Evolutionary conservation across 1,140 invertebrate genomes (phyloP), one percentile per base, ranked within the genome.

Genomic region (Pygmarrhopalites habei): DNA sequence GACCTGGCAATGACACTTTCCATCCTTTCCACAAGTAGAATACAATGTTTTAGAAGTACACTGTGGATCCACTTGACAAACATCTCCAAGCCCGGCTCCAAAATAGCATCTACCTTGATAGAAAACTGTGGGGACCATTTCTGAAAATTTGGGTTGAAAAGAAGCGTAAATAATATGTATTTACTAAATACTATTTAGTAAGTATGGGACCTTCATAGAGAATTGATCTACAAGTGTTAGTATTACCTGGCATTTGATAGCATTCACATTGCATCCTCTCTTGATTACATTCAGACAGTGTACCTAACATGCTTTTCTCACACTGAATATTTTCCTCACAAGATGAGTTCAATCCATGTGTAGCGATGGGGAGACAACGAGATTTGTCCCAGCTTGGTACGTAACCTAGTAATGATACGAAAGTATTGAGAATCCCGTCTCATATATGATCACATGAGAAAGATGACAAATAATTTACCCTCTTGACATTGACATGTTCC

Each of bases 261-360:
- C 69, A 68, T 58, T 65, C 55, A 51, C 69, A 71, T 15, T 47
- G 52, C 68, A 70, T 67, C 5, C n/a, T 64, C n/a, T 70, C 69
- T 41, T 66, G 66, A 49, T 71, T 71, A 46, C 69, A 71, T 46
- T 71, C 69, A 0, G 69, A 71, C 4, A 71, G 32, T 0, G 69
- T 66, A 12, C 69, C 69, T n/a, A 71, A 19, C 1, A 28, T 15
- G 35, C 66, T 68, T 39, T 68, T 68, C 46, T 71, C 69, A 59
- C 69, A 71, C 39, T 71, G 69, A 19, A 68, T 58, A 41, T 71
- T 71, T 35, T 71, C 69, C 47, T 68, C 69, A 43, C 69, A 71
- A 5, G 61, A 17, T 4, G 69, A 71, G 46, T 68, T 57, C 1
- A 71, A 46, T 7, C 69, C 69, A 12, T 65, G 23, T 0, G 51